Base-by-base conservation (phyloP, 2,797 vertebrate genomes). In the Myiotriccus ornatus region DNA sequence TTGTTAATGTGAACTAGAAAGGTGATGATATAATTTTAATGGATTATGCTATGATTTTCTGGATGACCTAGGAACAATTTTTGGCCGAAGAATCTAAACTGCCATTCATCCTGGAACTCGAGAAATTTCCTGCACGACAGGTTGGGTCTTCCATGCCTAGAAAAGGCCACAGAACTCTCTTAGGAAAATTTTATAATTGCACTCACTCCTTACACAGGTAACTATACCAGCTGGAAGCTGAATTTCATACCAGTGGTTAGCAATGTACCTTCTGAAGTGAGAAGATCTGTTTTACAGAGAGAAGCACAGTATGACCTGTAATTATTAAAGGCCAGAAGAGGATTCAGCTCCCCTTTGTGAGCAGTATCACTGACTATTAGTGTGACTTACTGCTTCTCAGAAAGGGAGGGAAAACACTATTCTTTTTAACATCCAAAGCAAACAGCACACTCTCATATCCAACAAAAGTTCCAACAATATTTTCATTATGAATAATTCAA, bases 221-320 rank as follows among this genome's bases (percentile, higher is more conserved):
- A 52, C 28, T 86, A 65, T 32, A 84, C 46, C 80, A 90, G 35
- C 50, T 92, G 60, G 52, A 78, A 67, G 23, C 37, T 93, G 87
- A 75, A 87, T 90, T 94, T 93, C 67, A 57, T 86, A 65, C 10
- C 68, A 57, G 24, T 50, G 46, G 71, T 88, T 84, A 89, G 60
- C 69, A 94, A 52, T 9, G 24, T 17, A 75, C 88, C 84, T 92
- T 76, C 73, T 84, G 63, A 84, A 80, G 64, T 63, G 70, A 80
- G 73, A 95, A 85, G 46, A 83, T 47, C 68, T 80, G 37, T 74
- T 94, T 95, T 77, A 92, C 63, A 89, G 78, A 62, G 63, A 89
- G 62, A 71, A 74, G 50, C 70, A 85, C 50, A 68, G 52, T 70
- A 84, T 73, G 70, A 94, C 64, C 87, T 82, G 21, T 55, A 91